Evolutionary conservation across 1,140 invertebrate species (phyloP).

Genomic region (Capitella teleta): DNA sequence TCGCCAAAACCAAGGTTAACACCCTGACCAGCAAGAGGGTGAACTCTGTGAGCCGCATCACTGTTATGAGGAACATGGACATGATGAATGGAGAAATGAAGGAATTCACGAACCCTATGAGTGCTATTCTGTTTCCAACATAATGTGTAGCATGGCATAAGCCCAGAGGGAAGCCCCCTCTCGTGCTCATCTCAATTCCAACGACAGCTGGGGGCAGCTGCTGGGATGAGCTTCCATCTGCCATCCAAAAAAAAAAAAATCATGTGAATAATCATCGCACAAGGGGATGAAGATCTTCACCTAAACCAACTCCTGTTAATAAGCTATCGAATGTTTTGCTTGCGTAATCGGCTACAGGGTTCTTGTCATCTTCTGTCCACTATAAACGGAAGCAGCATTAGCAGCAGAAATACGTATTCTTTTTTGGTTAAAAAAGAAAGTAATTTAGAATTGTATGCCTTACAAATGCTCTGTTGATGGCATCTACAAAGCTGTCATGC

Average conservation of each 20-base stretch:
- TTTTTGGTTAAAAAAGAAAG: no score
- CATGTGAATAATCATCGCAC: no score
- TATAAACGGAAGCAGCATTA: background rate
- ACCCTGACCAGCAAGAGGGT: constrained; percentile 93
- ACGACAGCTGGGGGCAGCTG: constrained; percentile 69
- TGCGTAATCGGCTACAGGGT: background rate
- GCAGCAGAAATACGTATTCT: no score
- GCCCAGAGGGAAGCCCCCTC: constrained; percentile 82
- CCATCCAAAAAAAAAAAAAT: background rate
- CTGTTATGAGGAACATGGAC: constrained; percentile 30
- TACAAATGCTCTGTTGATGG: constrained; percentile 75
- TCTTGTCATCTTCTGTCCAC: constrained; percentile 7
- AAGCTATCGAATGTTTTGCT: background rate
- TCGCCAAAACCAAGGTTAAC: constrained; percentile 96
- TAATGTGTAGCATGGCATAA: constrained; percentile 83
- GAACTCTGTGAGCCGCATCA: constrained; percentile 91
- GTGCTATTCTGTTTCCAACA: constrained; percentile 57
- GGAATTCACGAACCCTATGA: constrained; percentile 61
- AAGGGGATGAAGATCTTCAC: no score
- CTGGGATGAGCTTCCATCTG: constrained; percentile 1
- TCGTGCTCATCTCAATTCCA: constrained; percentile 49
- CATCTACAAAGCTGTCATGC: constrained; percentile 75
- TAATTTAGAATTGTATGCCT: no score
- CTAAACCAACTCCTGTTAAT: background rate
- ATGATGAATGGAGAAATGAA: background rate